Evolutionary conservation across 2,797 vertebrate genomes (phyloP).

Genomic region (Alosa sapidissima): DNA sequence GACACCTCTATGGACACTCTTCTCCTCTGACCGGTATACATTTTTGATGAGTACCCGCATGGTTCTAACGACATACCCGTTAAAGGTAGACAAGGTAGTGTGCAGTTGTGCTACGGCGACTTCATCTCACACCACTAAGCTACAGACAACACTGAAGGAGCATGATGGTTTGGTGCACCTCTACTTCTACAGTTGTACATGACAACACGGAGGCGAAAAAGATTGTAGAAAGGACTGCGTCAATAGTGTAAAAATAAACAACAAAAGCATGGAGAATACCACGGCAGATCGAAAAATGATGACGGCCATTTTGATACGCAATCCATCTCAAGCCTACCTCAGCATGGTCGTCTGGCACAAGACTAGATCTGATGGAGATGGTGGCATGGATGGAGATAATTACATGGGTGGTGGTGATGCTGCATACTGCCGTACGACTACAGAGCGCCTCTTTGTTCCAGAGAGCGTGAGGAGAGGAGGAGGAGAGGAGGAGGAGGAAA

Average conservation of each 20-base stretch:
- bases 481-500: background rate
- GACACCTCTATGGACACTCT: background rate
- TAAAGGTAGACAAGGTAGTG: background rate
- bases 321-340: background rate
- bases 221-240: background rate
- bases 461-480: background rate
- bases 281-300: background rate
- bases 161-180: background rate
- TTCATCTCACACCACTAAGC: background rate
- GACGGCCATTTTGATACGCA: background rate
- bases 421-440: constrained; percentile 34
- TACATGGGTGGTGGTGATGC: background rate
- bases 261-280: background rate
- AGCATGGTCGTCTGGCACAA: background rate
- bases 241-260: background rate
- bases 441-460: constrained; percentile 46
- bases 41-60: no score
- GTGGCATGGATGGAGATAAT: background rate
- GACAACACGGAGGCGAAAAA: background rate
- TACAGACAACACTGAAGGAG: background rate
- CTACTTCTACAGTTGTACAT: no score
- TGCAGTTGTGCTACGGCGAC: background rate
- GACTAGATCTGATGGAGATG: background rate
- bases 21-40: background rate
- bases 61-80: background rate